Conservation (phyloP, 2,888 invertebrate genomes). For the Cephus spinipes region DNA sequence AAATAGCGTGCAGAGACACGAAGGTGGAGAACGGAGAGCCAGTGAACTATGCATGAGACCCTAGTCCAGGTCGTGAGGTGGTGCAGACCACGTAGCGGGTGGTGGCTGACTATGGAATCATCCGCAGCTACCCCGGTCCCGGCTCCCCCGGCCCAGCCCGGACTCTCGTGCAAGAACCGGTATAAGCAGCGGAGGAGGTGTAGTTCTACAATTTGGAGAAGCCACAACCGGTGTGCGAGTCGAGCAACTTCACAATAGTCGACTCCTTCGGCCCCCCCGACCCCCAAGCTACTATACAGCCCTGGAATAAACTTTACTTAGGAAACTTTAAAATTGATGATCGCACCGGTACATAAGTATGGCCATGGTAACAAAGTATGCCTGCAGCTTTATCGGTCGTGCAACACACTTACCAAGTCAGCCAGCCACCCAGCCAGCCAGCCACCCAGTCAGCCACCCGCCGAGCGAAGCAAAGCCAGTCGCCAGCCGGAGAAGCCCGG, state of each 20-base stretch:
- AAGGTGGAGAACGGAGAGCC: slow-evolving; percentile 7
- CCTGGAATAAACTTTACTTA: slow-evolving; percentile 52
- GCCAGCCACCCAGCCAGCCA: no score
- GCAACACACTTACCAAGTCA: not conserved
- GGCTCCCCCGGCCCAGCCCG: not conserved
- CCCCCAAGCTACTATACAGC: slow-evolving; percentile 7
- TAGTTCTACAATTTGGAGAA: not conserved
- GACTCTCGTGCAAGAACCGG: not conserved
- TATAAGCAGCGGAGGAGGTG: not conserved
- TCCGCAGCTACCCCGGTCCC: not conserved
- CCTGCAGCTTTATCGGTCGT: slow-evolving; percentile 26
- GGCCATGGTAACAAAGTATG: slow-evolving; percentile 34
- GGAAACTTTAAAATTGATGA: slow-evolving; percentile 58
- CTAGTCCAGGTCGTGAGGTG: slow-evolving; percentile 22
- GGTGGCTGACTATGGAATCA: not conserved
- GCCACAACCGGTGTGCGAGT: slow-evolving; percentile 24
- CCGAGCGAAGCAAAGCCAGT: not conserved
- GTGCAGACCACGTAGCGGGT: not conserved
- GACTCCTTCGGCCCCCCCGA: slow-evolving; percentile 25
- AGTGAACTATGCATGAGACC: slow-evolving; percentile 34
- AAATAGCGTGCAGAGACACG: not conserved
- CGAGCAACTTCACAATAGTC: slow-evolving; percentile 54
- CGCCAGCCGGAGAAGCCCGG: not conserved
- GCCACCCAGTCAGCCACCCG: not conserved
- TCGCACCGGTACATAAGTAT: slow-evolving; percentile 42